Conservation (phyloP, 2,113 vertebrate genomes). For the Perca flavescens region DNA sequence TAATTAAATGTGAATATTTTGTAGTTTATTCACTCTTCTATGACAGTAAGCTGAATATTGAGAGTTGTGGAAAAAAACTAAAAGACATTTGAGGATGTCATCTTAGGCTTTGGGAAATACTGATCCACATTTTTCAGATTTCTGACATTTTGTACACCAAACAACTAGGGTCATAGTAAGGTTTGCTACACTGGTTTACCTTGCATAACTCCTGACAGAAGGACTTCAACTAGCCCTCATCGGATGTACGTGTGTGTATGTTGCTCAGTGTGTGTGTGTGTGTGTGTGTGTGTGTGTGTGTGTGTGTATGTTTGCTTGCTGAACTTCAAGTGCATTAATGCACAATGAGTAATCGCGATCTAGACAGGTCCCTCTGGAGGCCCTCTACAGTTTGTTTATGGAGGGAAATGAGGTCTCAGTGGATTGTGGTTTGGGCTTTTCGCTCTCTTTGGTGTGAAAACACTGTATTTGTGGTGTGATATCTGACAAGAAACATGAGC, state of each 20-base stretch:
- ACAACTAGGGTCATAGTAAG: background rate
- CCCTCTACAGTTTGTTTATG: conserved; percentile 62
- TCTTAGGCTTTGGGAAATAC: no score
- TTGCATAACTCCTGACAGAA: conserved; percentile 13
- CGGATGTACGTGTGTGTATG: conserved; percentile 20
- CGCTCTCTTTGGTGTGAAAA: conserved; percentile 49
- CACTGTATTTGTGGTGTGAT: conserved; percentile 23
- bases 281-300: no score
- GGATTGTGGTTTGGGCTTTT: conserved; percentile 44
- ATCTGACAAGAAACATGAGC: conserved; percentile 47
- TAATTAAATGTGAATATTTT: no score
- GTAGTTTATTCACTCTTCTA: background rate
- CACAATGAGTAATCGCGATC: conserved; percentile 45
- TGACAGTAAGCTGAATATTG: background rate
- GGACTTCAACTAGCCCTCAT: background rate
- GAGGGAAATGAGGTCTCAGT: conserved; percentile 61
- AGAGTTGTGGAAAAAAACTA: no score
- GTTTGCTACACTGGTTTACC: conserved; percentile 3
- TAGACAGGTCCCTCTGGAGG: conserved; percentile 28
- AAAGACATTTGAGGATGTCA: no score
- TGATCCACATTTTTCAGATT: no score
- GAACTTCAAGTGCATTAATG: conserved; percentile 25
- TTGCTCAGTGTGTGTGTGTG: background rate
- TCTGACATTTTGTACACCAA: no score
- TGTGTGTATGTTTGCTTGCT: background rate